Percentiles rank a stretch among this genome's conserved stretches.
Conservation (phyloP, 2,888 invertebrate genomes). For the Mimumesa dahlbomi region DNA sequence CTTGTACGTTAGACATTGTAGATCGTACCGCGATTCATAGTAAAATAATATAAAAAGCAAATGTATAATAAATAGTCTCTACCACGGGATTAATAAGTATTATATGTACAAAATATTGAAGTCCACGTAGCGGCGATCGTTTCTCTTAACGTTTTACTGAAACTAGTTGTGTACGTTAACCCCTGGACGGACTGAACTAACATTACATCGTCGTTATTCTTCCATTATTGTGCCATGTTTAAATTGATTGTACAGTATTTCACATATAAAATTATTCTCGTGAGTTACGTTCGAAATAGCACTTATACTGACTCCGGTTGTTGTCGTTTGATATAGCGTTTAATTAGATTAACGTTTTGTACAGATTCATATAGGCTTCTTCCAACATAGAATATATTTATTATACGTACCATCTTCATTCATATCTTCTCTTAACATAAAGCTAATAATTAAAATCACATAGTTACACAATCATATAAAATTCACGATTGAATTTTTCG, state of each 20-base stretch:
- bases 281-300: conserved; percentile 4
- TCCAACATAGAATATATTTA: background rate
- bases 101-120: conserved; percentile 47
- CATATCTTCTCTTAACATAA: background rate
- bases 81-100: conserved; percentile 18
- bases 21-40: background rate
- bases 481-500: background rate
- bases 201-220: conserved; percentile 31
- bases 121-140: conserved; percentile 24
- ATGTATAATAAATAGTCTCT: conserved; percentile 30
- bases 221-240: conserved; percentile 49
- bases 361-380: conserved; percentile 15
- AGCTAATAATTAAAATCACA: background rate
- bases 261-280: conserved; percentile 40
- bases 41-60: conserved; percentile 46
- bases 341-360: conserved; percentile 20
- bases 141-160: conserved; percentile 41
- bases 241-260: conserved; percentile 47
- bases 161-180: conserved; percentile 52
- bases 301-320: conserved; percentile 17
- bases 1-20: conserved; percentile 8
- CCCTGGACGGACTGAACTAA: conserved; percentile 68
- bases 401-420: background rate
- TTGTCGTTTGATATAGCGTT: conserved; percentile 7
- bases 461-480: background rate